These are phyloP conservation scores for Amblyjoppa fuscipennis DNA, from an alignment of 2,888 invertebrate species.

Conservation along the genomic window DNA sequence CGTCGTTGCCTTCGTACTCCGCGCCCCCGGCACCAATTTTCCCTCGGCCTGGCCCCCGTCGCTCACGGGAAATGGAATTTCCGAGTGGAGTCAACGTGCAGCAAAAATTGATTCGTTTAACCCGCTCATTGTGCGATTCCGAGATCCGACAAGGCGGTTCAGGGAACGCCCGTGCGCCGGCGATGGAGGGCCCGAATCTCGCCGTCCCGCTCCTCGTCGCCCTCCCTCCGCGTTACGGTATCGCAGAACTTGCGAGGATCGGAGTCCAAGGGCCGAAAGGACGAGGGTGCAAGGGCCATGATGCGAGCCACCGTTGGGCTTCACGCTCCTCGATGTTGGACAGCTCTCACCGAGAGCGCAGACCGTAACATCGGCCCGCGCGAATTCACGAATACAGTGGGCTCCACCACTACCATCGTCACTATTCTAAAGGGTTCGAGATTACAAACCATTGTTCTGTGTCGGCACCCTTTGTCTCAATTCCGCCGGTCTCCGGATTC, in stretches of 20 bases:
- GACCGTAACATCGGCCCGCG: conserved; percentile 61
- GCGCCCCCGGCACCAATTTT: conserved; percentile 52
- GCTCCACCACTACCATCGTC: conserved; percentile 28
- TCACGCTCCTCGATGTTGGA: conserved; percentile 65
- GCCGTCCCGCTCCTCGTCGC: conserved; percentile 32
- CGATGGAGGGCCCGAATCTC: conserved; percentile 8
- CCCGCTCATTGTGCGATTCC: conserved; percentile 77
- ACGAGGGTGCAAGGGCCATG: conserved; percentile 66
- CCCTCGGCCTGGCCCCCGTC: conserved; percentile 62
- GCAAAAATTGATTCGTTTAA: conserved; percentile 84
- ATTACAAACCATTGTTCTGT: conserved; percentile 84
- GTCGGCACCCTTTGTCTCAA: conserved; percentile 83
- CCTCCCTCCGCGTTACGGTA: conserved; percentile 27
- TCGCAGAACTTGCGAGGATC: conserved; percentile 28
- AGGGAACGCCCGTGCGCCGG: not conserved
- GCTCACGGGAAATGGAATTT: conserved; percentile 79
- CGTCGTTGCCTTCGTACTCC: conserved; percentile 39
- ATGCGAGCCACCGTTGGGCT: conserved; percentile 14
- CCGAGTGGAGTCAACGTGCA: conserved; percentile 75
- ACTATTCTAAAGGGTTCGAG: conserved; percentile 82
- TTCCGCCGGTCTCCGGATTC: conserved; percentile 75
- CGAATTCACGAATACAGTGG: conserved; percentile 28
- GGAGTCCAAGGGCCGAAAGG: conserved; percentile 62
- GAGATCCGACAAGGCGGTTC: conserved; percentile 74
- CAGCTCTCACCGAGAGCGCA: conserved; percentile 64